Percentiles rank a stretch among this genome's conserved stretches.
These are phyloP conservation scores for Syndactyla subalaris DNA, from an alignment of 2,797 vertebrate genomes.

Conservation along the genomic window DNA sequence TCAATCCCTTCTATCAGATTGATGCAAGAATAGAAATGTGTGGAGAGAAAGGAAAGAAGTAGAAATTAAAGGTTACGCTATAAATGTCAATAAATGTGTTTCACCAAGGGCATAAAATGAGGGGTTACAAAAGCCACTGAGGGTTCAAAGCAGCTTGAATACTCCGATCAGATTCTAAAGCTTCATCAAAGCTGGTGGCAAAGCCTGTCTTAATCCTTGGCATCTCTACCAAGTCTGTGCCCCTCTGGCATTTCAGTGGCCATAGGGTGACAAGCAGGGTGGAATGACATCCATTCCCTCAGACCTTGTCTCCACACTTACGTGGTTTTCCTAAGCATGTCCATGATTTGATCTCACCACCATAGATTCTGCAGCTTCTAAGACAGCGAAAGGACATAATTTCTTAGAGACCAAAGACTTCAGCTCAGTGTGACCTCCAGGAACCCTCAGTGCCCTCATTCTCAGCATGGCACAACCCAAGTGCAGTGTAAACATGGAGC, in stretches of 20 bases:
- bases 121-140: accelerated
- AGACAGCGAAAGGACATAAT: not conserved
- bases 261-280: not conserved
- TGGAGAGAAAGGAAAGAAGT: not conserved
- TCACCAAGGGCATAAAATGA: not conserved
- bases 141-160: not conserved
- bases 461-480: not conserved
- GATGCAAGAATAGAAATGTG: not conserved
- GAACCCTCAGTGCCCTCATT: not conserved
- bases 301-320: not conserved
- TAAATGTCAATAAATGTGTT: not conserved
- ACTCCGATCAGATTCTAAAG: not conserved
- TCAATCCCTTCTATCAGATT: not conserved
- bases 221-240: not conserved
- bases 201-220: not conserved
- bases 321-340: not conserved
- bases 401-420: not conserved
- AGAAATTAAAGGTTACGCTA: not conserved
- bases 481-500: accelerated
- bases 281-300: accelerated
- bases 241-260: not conserved
- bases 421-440: not conserved
- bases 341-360: not conserved
- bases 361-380: not conserved
- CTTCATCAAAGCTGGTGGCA: not conserved